Conservation (phyloP, 1,140 invertebrate species). For the Parasteatoda tepidariorum region DNA sequence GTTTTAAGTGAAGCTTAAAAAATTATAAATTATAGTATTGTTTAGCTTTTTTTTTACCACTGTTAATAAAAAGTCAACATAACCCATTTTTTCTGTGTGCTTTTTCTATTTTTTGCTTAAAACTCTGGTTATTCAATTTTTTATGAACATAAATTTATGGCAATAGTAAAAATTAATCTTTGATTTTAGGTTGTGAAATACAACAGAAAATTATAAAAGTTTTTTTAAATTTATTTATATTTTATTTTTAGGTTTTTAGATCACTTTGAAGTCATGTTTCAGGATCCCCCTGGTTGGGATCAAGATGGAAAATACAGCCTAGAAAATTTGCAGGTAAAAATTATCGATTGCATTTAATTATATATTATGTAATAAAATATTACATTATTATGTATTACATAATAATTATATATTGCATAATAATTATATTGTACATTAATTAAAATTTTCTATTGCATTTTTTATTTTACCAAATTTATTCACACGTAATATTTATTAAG, state of each 20-base stretch:
- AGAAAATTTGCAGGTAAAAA: not conserved
- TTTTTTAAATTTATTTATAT: slow-evolving; percentile 62
- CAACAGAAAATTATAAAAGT: slow-evolving; percentile 65
- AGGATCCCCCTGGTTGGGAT: slow-evolving; percentile 67
- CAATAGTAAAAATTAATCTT: not conserved
- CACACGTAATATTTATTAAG: too few species aligned
- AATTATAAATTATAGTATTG: too few species aligned
- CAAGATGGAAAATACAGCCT: not conserved
- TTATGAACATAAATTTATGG: not conserved
- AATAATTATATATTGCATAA: too few species aligned
- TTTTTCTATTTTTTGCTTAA: slow-evolving; percentile 66
- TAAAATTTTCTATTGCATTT: too few species aligned
- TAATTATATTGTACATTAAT: too few species aligned
- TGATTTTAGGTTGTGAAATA: not conserved
- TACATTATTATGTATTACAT: too few species aligned
- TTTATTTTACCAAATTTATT: too few species aligned
- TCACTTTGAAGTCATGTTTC: slow-evolving; percentile 81
- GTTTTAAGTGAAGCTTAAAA: too few species aligned
- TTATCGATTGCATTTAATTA: too few species aligned
- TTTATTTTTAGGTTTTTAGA: slow-evolving; percentile 75
- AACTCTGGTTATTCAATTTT: not conserved
- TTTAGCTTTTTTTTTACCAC: too few species aligned
- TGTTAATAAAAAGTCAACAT: not conserved
- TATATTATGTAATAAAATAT: too few species aligned
- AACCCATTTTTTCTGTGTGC: slow-evolving; percentile 65